Evolutionary conservation across 2,113 vertebrate species (phyloP).

Genomic region (Xerus inauris): DNA sequence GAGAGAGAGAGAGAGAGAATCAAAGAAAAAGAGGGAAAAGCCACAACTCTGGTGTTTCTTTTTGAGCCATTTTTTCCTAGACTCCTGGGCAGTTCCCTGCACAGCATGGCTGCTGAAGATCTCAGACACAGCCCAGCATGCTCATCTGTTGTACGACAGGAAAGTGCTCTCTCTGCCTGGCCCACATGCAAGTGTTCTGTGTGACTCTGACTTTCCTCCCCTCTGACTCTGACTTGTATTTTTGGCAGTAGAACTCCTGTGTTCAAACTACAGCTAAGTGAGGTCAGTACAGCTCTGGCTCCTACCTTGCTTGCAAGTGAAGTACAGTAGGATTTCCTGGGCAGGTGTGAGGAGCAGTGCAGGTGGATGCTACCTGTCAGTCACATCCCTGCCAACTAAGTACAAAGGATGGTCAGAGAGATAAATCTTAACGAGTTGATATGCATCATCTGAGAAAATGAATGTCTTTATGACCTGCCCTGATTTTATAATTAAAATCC

Average conservation of each 20-base stretch:
- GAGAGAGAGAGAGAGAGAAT: background rate
- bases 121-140: background rate
- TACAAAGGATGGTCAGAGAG: background rate
- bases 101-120: background rate
- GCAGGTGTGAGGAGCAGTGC: background rate
- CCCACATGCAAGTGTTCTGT: background rate
- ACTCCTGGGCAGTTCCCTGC: background rate
- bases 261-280: background rate
- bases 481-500: constrained; percentile 40
- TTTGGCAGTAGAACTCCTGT: background rate
- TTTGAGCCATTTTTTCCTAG: background rate
- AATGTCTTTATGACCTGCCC: background rate
- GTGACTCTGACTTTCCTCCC: background rate
- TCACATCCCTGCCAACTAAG: background rate
- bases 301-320: background rate
- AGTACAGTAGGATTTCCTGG: background rate
- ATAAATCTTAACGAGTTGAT: background rate
- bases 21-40: background rate
- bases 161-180: background rate
- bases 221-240: background rate
- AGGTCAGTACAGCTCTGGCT: background rate
- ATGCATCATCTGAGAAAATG: background rate
- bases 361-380: background rate
- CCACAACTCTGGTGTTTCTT: background rate
- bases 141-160: background rate